Evolutionary conservation across 2,888 invertebrate species (phyloP).

Genomic region (Abrostola tripartita): DNA sequence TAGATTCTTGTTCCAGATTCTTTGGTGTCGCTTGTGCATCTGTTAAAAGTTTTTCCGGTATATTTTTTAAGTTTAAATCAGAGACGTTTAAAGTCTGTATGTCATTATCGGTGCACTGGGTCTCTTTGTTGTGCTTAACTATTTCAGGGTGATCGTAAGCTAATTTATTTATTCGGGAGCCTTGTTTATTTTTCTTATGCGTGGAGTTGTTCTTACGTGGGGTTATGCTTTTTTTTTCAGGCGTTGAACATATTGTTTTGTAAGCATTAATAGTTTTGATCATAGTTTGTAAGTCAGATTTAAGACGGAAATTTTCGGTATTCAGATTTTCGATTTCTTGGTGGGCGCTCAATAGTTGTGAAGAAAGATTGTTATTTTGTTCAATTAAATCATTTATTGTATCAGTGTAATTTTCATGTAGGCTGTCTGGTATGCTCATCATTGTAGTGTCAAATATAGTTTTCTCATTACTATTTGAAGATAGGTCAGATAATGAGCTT

Average conservation of each 20-base stretch:
- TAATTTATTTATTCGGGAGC: too few species aligned
- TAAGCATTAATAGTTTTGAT: neutral
- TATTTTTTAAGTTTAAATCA: too few species aligned
- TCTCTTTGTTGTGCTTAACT: too few species aligned
- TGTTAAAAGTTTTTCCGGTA: too few species aligned
- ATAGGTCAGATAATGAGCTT: neutral
- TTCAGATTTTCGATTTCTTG: slow-evolving; percentile 8
- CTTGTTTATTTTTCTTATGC: too few species aligned
- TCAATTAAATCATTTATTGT: neutral
- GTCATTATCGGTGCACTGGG: too few species aligned
- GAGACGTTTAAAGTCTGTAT: too few species aligned
- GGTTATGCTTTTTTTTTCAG: neutral
- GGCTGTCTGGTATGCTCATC: neutral
- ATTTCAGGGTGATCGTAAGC: too few species aligned
- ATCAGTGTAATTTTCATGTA: neutral
- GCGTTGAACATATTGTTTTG: neutral
- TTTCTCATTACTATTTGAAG: neutral
- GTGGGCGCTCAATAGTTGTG: slow-evolving; percentile 1
- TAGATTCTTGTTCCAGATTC: too few species aligned
- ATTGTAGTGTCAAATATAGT: neutral
- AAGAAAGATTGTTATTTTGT: neutral
- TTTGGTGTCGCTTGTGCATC: too few species aligned
- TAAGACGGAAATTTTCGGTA: slow-evolving; percentile 6
- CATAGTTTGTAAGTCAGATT: slow-evolving; percentile 1
- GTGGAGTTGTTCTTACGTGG: too few species aligned